Percentiles rank a stretch among this genome's conserved stretches.
These are phyloP conservation scores for Cephus nigrinus DNA, from an alignment of 2,888 invertebrate genomes.

Conservation along the genomic window DNA sequence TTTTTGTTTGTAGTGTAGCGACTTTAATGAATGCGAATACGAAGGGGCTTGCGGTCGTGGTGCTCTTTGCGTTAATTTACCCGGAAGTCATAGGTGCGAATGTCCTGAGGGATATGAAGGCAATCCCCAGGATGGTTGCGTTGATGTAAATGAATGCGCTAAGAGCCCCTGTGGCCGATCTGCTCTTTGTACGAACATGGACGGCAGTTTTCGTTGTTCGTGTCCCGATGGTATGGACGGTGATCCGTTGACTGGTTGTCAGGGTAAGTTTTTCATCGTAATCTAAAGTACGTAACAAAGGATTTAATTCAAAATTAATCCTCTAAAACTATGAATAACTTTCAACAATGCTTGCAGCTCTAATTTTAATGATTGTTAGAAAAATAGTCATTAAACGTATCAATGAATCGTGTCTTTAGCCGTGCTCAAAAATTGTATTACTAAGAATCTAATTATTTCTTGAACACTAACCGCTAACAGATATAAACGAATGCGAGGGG, in stretches of 20 bases:
- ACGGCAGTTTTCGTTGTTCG: constrained; percentile 82
- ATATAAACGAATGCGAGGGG: constrained; percentile 79
- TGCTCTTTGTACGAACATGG: constrained; percentile 82
- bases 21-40: constrained; percentile 85
- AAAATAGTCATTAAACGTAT: background rate
- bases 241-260: constrained; percentile 80
- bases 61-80: constrained; percentile 83
- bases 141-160: constrained; percentile 81
- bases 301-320: background rate
- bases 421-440: background rate
- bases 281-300: background rate
- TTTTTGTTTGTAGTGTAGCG: constrained; percentile 73
- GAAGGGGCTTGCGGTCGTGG: constrained; percentile 80
- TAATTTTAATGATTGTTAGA: background rate
- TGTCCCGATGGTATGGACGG: constrained; percentile 88
- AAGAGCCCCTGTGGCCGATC: constrained; percentile 82
- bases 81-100: constrained; percentile 85
- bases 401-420: background rate
- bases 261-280: constrained; percentile 70
- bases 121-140: constrained; percentile 81
- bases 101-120: constrained; percentile 87
- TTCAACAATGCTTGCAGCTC: background rate
- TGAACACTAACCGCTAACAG: constrained; percentile 63
- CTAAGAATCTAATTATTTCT: background rate
- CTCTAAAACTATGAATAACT: background rate